Evolutionary conservation across 1,140 invertebrate genomes (phyloP).

Genomic region (Nixonia krombeini): DNA sequence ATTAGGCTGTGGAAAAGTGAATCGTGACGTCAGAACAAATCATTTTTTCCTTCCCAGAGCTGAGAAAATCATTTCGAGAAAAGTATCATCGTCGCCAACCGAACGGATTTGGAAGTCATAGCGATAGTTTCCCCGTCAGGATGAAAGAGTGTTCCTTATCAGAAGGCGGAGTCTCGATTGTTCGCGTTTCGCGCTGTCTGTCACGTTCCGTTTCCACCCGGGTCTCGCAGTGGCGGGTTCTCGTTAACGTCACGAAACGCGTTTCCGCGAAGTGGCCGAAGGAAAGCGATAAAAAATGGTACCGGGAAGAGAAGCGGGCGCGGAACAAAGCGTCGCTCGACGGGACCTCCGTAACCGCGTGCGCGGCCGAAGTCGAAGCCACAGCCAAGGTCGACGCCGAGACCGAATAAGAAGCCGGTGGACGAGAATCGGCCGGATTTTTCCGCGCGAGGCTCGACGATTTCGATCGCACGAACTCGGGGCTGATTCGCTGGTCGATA

Average conservation of each 20-base stretch:
- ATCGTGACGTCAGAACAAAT: no score
- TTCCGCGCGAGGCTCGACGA: conserved; percentile 36
- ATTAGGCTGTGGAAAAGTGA: no score
- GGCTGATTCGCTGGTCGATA: conserved; percentile 49
- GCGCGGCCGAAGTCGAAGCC: no score
- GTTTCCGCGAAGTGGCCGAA: conserved; percentile 2
- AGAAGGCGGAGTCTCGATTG: conserved; percentile 24
- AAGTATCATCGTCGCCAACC: no score
- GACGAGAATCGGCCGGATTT: conserved; percentile 34
- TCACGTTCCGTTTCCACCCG: conserved; percentile 30
- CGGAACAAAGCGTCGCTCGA: conserved; percentile 33
- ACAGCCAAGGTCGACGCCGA: no score
- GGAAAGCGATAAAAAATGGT: conserved; percentile 35
- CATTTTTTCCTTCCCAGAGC: no score
- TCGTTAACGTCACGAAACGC: conserved; percentile 23
- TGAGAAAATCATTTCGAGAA: no score
- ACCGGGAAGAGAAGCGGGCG: conserved; percentile 13
- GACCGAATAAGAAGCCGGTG: no score
- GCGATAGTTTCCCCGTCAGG: no score
- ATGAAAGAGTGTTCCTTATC: conserved; percentile 35
- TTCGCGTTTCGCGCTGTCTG: conserved; percentile 33
- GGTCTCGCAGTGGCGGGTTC: conserved; percentile 19
- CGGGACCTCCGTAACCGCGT: no score
- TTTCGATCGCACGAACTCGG: conserved; percentile 52
- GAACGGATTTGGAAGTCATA: no score